Evolutionary conservation across 2,797 vertebrate species (phyloP).

Genomic region (Crax fasciolata): DNA sequence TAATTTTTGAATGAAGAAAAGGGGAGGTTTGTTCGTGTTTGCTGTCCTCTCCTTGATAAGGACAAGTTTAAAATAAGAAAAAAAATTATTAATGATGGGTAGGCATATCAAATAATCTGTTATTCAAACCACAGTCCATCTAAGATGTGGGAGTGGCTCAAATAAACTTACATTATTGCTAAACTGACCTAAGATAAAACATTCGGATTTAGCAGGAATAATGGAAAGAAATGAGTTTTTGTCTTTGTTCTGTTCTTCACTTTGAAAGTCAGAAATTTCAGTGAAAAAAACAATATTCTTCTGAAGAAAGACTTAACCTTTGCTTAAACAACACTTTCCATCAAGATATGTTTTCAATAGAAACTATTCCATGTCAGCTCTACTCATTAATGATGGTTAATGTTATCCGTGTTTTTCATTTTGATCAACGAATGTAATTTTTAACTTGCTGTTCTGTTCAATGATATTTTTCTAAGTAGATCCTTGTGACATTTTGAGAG

Average conservation of each 20-base stretch:
- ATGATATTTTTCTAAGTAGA: conserved; percentile 1
- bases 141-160: neutral
- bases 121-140: neutral
- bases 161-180: neutral
- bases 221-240: neutral
- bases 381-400: conserved; percentile 3
- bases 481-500: conserved; percentile 37
- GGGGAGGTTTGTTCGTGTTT: neutral
- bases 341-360: neutral
- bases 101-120: neutral
- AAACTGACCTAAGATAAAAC: neutral
- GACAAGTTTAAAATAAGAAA: neutral
- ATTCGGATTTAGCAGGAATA: neutral
- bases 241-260: neutral
- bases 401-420: conserved; percentile 34
- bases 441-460: conserved; percentile 22
- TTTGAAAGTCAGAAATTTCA: neutral
- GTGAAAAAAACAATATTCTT: neutral
- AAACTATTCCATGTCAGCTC: neutral
- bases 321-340: neutral
- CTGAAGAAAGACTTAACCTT: neutral
- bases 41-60: neutral
- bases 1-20: neutral
- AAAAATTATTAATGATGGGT: neutral
- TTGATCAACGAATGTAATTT: conserved; percentile 8